Base-by-base conservation (phyloP, 2,888 invertebrate species). In the Napeogenes inachia region DNA sequence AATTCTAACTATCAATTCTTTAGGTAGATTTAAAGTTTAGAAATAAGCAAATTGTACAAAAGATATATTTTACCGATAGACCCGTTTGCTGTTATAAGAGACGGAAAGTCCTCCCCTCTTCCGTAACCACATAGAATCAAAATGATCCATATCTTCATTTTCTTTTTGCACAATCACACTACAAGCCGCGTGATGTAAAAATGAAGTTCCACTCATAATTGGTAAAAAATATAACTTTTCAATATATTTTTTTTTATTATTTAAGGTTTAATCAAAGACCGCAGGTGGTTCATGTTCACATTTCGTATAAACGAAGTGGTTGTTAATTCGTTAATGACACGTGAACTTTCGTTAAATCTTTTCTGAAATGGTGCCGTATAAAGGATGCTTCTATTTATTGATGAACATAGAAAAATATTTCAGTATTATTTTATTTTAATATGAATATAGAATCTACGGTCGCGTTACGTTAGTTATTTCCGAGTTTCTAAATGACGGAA, bases 81-180 rank as follows among this genome's bases (percentile, higher is more conserved):
- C 5, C 94, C 94, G 80, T 96, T 96, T 13, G 94, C 92, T 10
- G 93, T 93, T 2, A 95, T 91, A 68, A 95, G 84, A 0, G 95
- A 94, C 3, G 95, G 94, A 82, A 94, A 94, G 71, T 93, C 94
- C 79, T 95, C 92, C n/a, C 76, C 80, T 2, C 53, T 65, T 53
- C 75, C 82, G 10, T 68, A 62, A 60, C 72, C 67, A 63, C 78
- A 70, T 50, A 80, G 59, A 73, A 68, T 79, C 45, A 81, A 59
- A 13, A 80, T 66, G 62, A 75, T 32, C 79, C 81, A 84, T 75
- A 77, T 45, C 69, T 71, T 74, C 87, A 89, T 90, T 66, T 76
- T 84, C 65, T 64, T 57, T 56, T 55, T 67, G 60, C 73, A 68
- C 78, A 56, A 71, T 60, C 72, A 62, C 71, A 67, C 75, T 68